A percentile compares a stretch with the other conserved stretches of the same genome.
Conservation (phyloP, 2,113 vertebrate species). For the Muntiacus reevesi region DNA sequence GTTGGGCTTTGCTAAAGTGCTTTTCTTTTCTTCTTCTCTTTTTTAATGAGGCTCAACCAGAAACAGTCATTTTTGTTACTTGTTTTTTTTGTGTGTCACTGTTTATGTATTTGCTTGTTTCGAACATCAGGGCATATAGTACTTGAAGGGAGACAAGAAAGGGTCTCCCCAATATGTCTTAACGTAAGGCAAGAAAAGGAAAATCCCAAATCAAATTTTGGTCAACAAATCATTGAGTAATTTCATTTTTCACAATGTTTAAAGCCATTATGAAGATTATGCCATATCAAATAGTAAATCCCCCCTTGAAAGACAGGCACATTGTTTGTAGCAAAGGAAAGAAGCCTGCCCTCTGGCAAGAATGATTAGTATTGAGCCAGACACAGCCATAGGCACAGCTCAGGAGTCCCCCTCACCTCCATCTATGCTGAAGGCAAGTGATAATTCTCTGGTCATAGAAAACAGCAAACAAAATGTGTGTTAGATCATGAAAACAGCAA, state of each 20-base stretch:
- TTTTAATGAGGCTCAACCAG: neutral
- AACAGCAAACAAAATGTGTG: constrained; percentile 20
- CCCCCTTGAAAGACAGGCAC: neutral
- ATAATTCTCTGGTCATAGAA: neutral
- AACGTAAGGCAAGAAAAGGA: neutral
- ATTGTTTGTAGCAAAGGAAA: neutral
- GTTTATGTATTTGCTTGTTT: neutral
- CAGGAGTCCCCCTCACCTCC: neutral
- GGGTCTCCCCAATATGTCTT: neutral
- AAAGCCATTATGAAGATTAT: constrained; percentile 21
- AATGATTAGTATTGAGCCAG: neutral
- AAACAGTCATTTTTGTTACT: neutral
- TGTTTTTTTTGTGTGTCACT: neutral
- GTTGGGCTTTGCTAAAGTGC: neutral
- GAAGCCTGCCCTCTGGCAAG: neutral
- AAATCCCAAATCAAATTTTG: neutral
- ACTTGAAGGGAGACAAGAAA: neutral
- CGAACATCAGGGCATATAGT: neutral
- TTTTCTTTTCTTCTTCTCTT: neutral
- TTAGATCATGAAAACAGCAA: neutral
- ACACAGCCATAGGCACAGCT: neutral
- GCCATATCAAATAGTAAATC: neutral
- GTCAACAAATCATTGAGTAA: neutral
- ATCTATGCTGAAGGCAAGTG: neutral
- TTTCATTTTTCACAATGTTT: constrained; percentile 13